These are phyloP conservation scores for Hesperophylax magnus DNA, from an alignment of 1,140 invertebrate genomes.

Conservation along the genomic window DNA sequence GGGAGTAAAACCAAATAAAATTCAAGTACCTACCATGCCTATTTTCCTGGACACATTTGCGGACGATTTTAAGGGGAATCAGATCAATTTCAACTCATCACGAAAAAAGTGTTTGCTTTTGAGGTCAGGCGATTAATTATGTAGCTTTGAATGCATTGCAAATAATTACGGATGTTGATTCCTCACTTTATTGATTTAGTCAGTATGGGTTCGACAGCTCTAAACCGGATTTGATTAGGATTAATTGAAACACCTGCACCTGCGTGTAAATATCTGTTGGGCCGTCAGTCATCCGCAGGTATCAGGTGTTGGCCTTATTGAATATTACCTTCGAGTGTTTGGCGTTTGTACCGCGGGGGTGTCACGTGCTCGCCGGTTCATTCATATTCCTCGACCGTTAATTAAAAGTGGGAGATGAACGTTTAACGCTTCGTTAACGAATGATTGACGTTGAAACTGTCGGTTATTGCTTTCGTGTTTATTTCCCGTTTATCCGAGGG, in stretches of 20 bases:
- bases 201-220: neutral
- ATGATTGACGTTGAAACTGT: slow-evolving; percentile 10
- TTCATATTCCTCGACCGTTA: neutral
- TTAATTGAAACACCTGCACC: neutral
- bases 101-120: no score
- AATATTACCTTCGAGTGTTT: neutral
- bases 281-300: slow-evolving; percentile 11
- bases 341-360: neutral
- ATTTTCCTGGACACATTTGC: no score
- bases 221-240: slow-evolving; percentile 8
- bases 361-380: slow-evolving; percentile 14
- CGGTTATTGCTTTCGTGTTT: slow-evolving; percentile 10
- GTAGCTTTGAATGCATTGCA: no score
- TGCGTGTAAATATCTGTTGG: neutral
- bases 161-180: no score
- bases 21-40: no score
- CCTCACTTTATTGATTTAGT: no score
- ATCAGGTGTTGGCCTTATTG: slow-evolving; percentile 11
- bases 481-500: neutral
- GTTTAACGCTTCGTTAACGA: slow-evolving; percentile 16
- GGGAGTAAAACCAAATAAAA: no score
- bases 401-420: slow-evolving; percentile 25
- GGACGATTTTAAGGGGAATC: no score
- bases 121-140: no score
- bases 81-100: no score